These are phyloP conservation scores for Chauna torquata DNA, from an alignment of 2,113 vertebrate species.

Conservation along the genomic window DNA sequence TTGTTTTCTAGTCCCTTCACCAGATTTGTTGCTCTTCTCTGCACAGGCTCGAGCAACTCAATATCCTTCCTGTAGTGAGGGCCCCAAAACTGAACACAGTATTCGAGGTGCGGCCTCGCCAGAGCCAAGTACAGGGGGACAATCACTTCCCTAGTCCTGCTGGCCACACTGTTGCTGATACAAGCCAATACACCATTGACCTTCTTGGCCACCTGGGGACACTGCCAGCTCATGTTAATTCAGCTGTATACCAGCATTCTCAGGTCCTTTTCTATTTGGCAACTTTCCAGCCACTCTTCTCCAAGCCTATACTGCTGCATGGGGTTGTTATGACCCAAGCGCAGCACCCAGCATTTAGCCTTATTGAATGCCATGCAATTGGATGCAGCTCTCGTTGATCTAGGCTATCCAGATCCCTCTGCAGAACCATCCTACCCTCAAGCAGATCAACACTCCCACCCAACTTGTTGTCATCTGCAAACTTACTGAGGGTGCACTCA, in stretches of 20 bases:
- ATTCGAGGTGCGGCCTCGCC: not conserved
- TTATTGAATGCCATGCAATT: not conserved
- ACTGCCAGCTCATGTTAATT: not conserved
- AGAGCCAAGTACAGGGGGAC: not conserved
- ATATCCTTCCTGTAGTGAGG: not conserved
- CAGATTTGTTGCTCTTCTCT: no score
- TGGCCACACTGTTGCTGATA: not conserved
- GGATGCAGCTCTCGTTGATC: no score
- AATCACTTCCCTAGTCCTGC: not conserved
- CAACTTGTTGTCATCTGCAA: not conserved
- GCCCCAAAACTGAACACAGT: not conserved
- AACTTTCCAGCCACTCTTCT: not conserved
- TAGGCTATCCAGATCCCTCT: not conserved
- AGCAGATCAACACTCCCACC: not conserved
- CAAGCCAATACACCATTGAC: not conserved
- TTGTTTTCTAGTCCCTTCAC: no score
- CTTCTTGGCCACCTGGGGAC: not conserved
- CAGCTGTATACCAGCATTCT: not conserved
- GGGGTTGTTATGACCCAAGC: not conserved
- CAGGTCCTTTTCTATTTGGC: not conserved
- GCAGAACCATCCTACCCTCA: not conserved
- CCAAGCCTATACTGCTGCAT: no score
- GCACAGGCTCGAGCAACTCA: no score
- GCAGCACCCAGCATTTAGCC: not conserved
- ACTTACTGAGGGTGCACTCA: not conserved